phyloP scores from a whole-genome alignment of 2,797 vertebrate genomes.

The Acanthurus leucopareius region DNA sequence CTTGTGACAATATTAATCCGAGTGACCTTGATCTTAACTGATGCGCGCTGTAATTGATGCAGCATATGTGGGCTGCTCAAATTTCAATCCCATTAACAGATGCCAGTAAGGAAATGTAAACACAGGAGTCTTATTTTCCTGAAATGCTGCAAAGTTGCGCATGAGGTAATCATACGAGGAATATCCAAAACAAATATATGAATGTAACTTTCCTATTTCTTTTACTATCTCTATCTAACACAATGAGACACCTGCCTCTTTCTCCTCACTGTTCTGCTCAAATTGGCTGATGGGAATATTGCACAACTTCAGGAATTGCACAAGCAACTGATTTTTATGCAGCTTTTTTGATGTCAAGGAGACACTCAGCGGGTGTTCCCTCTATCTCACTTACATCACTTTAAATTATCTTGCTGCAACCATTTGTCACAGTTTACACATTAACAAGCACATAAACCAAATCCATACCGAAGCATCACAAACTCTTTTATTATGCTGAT shows the following conservation, averaged over 20 bases:
- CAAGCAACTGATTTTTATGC: background rate
- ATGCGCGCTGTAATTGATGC: conserved; percentile 20
- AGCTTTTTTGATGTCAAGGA: background rate
- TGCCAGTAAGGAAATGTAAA: conserved; percentile 27
- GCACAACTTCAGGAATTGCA: background rate
- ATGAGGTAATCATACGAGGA: background rate
- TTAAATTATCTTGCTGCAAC: conserved; percentile 5
- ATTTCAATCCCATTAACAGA: conserved; percentile 48
- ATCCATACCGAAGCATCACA: background rate
- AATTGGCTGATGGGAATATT: too few species aligned
- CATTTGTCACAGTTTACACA: conserved; percentile 22
- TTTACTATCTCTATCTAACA: too few species aligned
- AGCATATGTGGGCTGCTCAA: conserved; percentile 39
- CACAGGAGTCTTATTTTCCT: conserved; percentile 17
- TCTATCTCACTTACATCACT: too few species aligned
- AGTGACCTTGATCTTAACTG: conserved; percentile 31
- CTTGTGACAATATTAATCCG: conserved; percentile 42
- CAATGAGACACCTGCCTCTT: too few species aligned
- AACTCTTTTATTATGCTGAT: background rate
- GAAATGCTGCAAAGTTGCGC: conserved; percentile 17
- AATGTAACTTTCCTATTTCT: too few species aligned
- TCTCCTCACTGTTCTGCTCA: too few species aligned
- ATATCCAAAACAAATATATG: too few species aligned
- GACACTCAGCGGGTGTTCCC: too few species aligned
- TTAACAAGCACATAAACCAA: background rate